A percentile compares a stretch with the other conserved stretches of the same genome.
These are phyloP conservation scores for Chondrilla cf. caribensis DNA, from an alignment of 37 sponge, comb jelly and placozoan genomes.

Conservation along the genomic window DNA sequence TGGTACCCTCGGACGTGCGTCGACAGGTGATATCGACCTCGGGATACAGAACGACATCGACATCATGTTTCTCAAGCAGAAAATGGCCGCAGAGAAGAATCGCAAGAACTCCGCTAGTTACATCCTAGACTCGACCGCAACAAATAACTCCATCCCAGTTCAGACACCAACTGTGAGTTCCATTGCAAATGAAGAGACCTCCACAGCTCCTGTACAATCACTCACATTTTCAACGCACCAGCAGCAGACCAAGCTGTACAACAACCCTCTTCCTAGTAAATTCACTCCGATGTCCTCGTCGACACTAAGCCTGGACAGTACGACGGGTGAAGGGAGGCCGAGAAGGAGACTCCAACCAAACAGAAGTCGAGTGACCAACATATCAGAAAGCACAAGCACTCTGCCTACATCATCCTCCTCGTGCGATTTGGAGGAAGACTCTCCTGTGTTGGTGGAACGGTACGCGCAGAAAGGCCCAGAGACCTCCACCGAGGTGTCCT, in stretches of 20 bases:
- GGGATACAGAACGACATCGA: not conserved
- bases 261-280: constrained; percentile 23
- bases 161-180: not conserved
- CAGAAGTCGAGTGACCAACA: not conserved
- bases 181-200: not conserved
- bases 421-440: not conserved
- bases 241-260: not conserved
- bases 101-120: not conserved
- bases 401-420: not conserved
- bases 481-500: not conserved
- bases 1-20: not conserved
- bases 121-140: not conserved
- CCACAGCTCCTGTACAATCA: not conserved
- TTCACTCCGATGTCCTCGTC: constrained; percentile 22
- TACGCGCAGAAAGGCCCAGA: constrained; percentile 22
- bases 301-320: not conserved
- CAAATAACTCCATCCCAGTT: not conserved
- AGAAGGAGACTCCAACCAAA: not conserved
- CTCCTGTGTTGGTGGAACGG: constrained; percentile 18
- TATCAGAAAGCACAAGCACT: not conserved
- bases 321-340: not conserved
- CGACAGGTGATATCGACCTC: not conserved
- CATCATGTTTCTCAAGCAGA: constrained; percentile 8
- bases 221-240: not conserved
- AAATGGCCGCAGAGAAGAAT: not conserved